These are phyloP conservation scores for Netelia melanura DNA, from an alignment of 2,888 invertebrate species.

Conservation along the genomic window DNA sequence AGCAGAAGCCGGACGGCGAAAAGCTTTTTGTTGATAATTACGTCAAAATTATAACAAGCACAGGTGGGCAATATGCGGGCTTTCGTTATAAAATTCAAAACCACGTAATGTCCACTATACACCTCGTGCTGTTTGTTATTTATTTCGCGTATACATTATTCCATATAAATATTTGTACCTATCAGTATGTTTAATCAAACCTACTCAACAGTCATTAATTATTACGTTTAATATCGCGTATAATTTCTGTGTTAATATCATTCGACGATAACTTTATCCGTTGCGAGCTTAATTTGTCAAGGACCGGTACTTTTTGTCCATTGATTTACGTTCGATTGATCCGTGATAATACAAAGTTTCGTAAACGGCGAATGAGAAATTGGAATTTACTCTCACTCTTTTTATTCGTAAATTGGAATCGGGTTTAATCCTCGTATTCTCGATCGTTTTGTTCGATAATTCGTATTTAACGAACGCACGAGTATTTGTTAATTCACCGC, in stretches of 20 bases:
- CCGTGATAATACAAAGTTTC: too few species aligned
- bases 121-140: background rate
- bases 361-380: too few species aligned
- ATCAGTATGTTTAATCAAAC: background rate
- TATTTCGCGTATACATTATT: background rate
- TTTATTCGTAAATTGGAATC: too few species aligned
- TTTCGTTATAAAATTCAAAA: background rate
- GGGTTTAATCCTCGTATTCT: too few species aligned
- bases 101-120: background rate
- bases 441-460: too few species aligned
- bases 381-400: too few species aligned
- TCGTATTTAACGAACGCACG: too few species aligned
- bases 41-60: background rate
- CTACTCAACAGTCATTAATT: background rate
- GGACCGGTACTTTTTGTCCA: too few species aligned
- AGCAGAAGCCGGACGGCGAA: background rate
- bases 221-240: background rate
- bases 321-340: too few species aligned
- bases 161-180: background rate
- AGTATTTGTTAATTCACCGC: too few species aligned
- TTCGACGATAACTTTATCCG: background rate
- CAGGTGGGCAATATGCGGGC: background rate
- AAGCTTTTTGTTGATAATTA: background rate
- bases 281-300: background rate
- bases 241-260: background rate